These are phyloP conservation scores for Acanthis flammea DNA, from an alignment of 2,797 vertebrate species.

Conservation along the genomic window DNA sequence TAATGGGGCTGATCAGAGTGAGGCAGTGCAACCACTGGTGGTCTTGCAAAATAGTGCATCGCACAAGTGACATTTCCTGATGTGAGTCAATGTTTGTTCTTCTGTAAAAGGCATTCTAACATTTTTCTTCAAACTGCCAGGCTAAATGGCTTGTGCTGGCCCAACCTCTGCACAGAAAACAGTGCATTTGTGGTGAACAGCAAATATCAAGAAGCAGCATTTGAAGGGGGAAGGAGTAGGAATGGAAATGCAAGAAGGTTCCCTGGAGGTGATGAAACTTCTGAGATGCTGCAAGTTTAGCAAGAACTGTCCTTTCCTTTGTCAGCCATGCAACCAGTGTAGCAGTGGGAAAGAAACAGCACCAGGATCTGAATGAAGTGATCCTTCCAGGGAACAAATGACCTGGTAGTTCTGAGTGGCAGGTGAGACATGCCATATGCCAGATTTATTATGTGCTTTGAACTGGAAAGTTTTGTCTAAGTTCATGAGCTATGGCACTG, in stretches of 20 bases:
- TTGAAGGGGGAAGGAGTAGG: not conserved
- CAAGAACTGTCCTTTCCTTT: not conserved
- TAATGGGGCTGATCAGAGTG: conserved; percentile 2
- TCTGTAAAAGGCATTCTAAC: not conserved
- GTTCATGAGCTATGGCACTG: not conserved
- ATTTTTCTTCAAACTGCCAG: not conserved
- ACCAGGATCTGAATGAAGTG: not conserved
- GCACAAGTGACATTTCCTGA: not conserved
- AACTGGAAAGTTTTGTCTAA: not conserved
- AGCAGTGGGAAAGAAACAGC: not conserved
- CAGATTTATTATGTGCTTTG: not conserved
- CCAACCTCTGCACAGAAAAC: not conserved
- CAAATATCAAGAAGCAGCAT: not conserved
- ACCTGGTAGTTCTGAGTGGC: not conserved
- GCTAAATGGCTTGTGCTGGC: not conserved
- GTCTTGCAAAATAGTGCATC: not conserved
- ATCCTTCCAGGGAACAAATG: not conserved
- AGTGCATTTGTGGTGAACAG: accelerated
- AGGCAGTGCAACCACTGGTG: not conserved
- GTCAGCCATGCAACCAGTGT: not conserved
- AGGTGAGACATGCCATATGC: not conserved
- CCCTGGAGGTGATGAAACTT: not conserved
- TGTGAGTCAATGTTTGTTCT: not conserved
- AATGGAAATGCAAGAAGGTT: not conserved
- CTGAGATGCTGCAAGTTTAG: not conserved